Evolutionary conservation across 2,797 vertebrate species (phyloP), one percentile per base, ranked within the genome.

Genomic region (Anguilla megastoma): DNA sequence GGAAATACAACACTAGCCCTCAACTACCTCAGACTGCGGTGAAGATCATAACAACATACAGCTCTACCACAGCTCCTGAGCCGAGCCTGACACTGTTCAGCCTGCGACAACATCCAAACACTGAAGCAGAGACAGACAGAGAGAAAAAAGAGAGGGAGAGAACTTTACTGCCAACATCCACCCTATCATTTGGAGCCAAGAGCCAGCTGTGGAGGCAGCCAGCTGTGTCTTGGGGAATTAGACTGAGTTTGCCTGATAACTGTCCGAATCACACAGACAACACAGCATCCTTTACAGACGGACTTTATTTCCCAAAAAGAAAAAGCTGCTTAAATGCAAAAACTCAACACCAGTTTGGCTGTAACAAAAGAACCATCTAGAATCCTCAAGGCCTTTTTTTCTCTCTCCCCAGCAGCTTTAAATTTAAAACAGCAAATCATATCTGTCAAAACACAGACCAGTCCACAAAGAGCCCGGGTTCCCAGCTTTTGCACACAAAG

Each of bases 351-450:
- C 91, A 89, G 90, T 94, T 85, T 94, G 92, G 93, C 91, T 90
- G 89, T 90, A 91, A 95, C 94, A 95, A 95, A 94, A 93, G 90
- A 89, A 63, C 91, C 91, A 90, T 92, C 90, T 63, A 63, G 90
- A 90, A 94, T 90, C 94, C 94, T 86, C 90, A 86, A 90, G 94
- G 93, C 94, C 92, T 87, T 89, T 92, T 87, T 89, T 92, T 92
- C 92, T 93, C 95, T 94, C 91, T 93, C 92, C 91, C 92, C 92
- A 89, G 90, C 94, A 95, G 94, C 93, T 95, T 94, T 95, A 96
- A 94, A 95, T 95, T 94, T 95, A 95, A 95, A 95, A 94, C 92
- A 95, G 93, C 91, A 92, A 56, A 90, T 94, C 93, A 92, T 96
- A 96, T 96, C 95, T 95, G 93, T 93, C 93, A 93, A 90, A 88